These are phyloP conservation scores for Strigamia crassipes DNA, from an alignment of 2,888 invertebrate genomes.

Conservation along the genomic window DNA sequence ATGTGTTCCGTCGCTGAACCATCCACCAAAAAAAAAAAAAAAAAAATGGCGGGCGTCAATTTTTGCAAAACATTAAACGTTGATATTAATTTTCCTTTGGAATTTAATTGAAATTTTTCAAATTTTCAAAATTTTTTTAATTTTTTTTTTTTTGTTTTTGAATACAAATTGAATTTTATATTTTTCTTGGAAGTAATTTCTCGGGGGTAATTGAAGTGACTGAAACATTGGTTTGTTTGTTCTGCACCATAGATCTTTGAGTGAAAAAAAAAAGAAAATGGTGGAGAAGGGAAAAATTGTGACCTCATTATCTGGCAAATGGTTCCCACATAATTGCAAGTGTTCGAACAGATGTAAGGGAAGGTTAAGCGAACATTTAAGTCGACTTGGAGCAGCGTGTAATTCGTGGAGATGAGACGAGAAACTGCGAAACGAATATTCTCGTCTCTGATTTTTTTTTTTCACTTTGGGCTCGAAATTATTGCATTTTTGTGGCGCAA, in stretches of 20 bases:
- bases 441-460: conserved; percentile 6
- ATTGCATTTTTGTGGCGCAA: no score
- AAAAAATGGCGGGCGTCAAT: no score
- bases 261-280: background rate
- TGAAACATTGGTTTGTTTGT: conserved; percentile 30
- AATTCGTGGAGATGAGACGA: background rate
- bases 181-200: background rate
- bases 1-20: background rate
- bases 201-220: background rate
- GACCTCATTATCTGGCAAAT: conserved; percentile 26
- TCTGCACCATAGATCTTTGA: conserved; percentile 22
- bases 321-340: conserved; percentile 23
- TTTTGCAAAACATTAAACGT: background rate
- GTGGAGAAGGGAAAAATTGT: background rate
- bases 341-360: conserved; percentile 26
- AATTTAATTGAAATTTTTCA: background rate
- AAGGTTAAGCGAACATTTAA: background rate
- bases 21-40: background rate
- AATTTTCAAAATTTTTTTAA: background rate
- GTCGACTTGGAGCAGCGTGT: background rate
- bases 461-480: background rate
- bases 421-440: background rate
- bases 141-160: background rate
- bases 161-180: background rate
- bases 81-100: background rate